Evolutionary conservation across 2,888 invertebrate genomes (phyloP).

Genomic region (Seira sanloemensis): DNA sequence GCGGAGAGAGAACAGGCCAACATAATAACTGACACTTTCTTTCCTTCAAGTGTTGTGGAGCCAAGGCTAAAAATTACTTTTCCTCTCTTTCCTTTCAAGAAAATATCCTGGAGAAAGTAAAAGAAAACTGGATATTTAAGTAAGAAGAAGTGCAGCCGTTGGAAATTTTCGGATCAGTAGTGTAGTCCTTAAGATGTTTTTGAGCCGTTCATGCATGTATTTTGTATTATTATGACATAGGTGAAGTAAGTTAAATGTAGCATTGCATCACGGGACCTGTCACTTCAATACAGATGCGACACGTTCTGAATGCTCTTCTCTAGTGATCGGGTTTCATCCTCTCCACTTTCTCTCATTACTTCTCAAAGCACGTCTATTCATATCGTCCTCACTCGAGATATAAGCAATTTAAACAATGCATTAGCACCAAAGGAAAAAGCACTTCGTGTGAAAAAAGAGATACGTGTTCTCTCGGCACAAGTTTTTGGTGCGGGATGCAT

Average conservation of each 20-base stretch:
- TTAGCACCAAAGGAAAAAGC: background rate
- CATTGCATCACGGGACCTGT: conserved; percentile 20
- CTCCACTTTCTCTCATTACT: conserved; percentile 6
- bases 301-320: conserved; percentile 18
- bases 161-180: no score
- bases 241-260: background rate
- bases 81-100: no score
- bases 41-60: background rate
- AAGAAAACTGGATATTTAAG: no score
- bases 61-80: background rate
- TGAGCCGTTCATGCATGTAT: no score
- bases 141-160: no score
- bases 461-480: conserved; percentile 6
- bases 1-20: background rate
- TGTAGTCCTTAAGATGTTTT: no score
- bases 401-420: conserved; percentile 6
- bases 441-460: conserved; percentile 1
- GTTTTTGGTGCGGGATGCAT: background rate
- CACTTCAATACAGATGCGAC: conserved; percentile 8
- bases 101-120: no score
- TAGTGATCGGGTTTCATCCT: conserved; percentile 11
- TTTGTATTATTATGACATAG: background rate
- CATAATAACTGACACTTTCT: conserved; percentile 16
- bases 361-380: background rate
- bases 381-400: background rate